phyloP scores from a whole-genome alignment of 2,888 invertebrate genomes.

The Amphipoea oculea region DNA sequence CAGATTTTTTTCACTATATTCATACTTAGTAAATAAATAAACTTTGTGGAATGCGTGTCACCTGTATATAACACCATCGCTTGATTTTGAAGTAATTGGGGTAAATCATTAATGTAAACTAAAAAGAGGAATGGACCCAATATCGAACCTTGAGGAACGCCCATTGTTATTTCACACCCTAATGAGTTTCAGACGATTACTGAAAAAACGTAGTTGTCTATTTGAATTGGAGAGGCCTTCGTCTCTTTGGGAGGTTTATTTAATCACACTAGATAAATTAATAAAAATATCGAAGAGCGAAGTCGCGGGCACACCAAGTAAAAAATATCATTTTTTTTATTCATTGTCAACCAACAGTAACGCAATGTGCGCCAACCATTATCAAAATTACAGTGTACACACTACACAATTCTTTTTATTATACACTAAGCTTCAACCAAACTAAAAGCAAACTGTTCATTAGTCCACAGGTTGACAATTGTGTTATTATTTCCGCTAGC shows the following conservation, averaged over 20 bases:
- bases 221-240: background rate
- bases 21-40: too few relatives aligned
- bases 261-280: background rate
- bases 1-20: too few relatives aligned
- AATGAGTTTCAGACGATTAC: too few relatives aligned
- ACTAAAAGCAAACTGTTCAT: conserved; percentile 51
- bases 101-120: too few relatives aligned
- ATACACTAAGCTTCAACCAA: conserved; percentile 40
- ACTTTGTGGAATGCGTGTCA: too few relatives aligned
- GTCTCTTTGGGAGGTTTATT: background rate
- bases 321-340: background rate
- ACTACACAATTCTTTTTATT: conserved; percentile 49
- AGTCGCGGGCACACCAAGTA: background rate
- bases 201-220: too few relatives aligned
- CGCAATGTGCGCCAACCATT: conserved; percentile 32
- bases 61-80: too few relatives aligned
- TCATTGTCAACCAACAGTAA: conserved; percentile 7
- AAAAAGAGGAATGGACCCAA: too few relatives aligned
- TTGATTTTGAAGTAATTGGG: too few relatives aligned
- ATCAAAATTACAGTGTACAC: conserved; percentile 49
- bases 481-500: conserved; percentile 68
- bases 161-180: too few relatives aligned
- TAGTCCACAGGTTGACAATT: conserved; percentile 48
- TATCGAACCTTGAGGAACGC: too few relatives aligned
- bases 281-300: background rate